Conservation (phyloP, 2,113 vertebrate genomes). For the Pomatostomus ruficeps region DNA sequence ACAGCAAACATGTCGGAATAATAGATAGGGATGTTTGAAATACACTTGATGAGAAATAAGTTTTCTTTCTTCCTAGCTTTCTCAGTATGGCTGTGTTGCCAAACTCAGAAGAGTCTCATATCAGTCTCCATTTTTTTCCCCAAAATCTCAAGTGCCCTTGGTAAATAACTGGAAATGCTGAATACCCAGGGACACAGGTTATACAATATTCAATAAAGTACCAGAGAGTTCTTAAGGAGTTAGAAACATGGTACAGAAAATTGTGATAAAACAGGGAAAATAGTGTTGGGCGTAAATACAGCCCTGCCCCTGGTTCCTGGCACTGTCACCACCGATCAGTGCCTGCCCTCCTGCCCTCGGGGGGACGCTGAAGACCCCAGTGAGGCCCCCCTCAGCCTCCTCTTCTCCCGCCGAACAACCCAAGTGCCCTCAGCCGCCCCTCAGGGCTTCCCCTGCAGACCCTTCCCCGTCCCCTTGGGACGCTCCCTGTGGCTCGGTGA, state of each 20-base stretch:
- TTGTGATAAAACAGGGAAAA: background rate
- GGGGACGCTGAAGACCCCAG: background rate
- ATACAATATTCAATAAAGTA: background rate
- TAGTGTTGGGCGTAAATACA: background rate
- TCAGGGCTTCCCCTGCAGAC: background rate
- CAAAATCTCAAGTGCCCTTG: background rate
- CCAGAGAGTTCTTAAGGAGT: background rate
- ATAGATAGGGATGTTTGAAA: background rate
- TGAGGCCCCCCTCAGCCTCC: background rate
- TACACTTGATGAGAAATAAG: background rate
- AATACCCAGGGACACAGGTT: background rate
- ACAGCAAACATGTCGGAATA: background rate
- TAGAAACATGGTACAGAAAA: background rate
- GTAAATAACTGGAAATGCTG: background rate
- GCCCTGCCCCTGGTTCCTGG: background rate
- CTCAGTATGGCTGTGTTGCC: background rate
- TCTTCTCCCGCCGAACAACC: background rate
- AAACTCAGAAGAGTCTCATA: background rate
- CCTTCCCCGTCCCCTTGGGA: background rate
- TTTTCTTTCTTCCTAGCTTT: background rate
- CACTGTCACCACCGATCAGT: accelerated
- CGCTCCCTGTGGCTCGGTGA: background rate
- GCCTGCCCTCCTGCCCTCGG: background rate
- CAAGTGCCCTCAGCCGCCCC: background rate
- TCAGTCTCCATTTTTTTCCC: accelerated